Evolutionary conservation across 2,113 vertebrate genomes (phyloP), one percentile per base, ranked within the genome.

Genomic region (Dinomys branickii): DNA sequence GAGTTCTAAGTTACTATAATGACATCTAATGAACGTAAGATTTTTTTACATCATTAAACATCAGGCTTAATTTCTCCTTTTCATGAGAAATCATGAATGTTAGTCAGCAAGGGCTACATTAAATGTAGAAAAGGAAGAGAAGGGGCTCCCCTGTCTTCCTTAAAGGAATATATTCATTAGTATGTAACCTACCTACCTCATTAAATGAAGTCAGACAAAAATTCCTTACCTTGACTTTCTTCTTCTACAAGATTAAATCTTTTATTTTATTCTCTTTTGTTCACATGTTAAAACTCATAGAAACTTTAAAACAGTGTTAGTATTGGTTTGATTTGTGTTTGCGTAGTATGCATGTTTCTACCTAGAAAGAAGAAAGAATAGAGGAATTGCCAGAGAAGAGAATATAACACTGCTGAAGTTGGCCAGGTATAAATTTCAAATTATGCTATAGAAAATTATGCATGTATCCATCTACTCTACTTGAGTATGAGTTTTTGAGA

Each of bases 1-100:
- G 47, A 22, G 28, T 95, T 71, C 1, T n/a, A 89, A 87, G 44
- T 69, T 90, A 89, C 94, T 90, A 78, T 52, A 95, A 85, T 26
- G 26, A 58, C 52, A 86, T 80, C 90, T 88, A 85, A 65, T 50
- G 26, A 86, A 94, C n/a, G 54, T 59, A 82, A 89, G 17, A 73
- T 65, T 95, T 93, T 85, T 86, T 52, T 77, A 58, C 58, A 52
- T 22, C 90, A 22, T 81, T 94, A 63, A 92, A 78, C 24, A 58
- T 71, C 75, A 90, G 30, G 33, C 59, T 94, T 90, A 92, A 52
- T 96, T 96, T 89, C 33, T 12, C 38, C 65, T 93, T 93, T 73
- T 90, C 28, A 30, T 83, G 82, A 96, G 54, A 94, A 93, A 85
- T 89, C 38, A 77, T 20, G 71, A 75, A 67, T 22, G 59, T 54